Conservation (phyloP, 2,888 invertebrate species). For the Drosophila mayaguana region DNA sequence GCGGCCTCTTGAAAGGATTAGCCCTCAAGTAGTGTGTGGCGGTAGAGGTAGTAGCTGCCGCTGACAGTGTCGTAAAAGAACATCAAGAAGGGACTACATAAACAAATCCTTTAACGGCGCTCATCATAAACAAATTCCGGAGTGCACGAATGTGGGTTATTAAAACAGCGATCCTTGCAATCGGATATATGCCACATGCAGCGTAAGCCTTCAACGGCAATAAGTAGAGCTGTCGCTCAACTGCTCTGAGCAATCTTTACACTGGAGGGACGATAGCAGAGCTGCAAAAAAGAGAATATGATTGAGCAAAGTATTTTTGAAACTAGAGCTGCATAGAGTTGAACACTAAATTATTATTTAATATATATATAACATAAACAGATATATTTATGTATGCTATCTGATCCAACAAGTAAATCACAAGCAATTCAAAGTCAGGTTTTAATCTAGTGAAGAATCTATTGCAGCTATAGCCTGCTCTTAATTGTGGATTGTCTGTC, state of each 20-base stretch:
- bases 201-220: slow-evolving; percentile 34
- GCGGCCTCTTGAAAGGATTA: slow-evolving; percentile 65
- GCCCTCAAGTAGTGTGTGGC: slow-evolving; percentile 45
- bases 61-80: slow-evolving; percentile 26
- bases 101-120: slow-evolving; percentile 58
- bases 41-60: slow-evolving; percentile 25
- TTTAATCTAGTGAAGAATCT: too few species aligned
- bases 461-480: too few species aligned
- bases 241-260: too few species aligned
- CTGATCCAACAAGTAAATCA: too few species aligned
- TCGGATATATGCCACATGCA: slow-evolving; percentile 58
- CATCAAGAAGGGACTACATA: slow-evolving; percentile 60
- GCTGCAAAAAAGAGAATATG: background rate
- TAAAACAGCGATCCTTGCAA: background rate
- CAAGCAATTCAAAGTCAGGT: too few species aligned
- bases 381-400: too few species aligned
- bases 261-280: too few species aligned
- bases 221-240: background rate
- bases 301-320: too few species aligned
- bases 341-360: too few species aligned
- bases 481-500: too few species aligned
- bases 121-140: slow-evolving; percentile 62
- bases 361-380: too few species aligned
- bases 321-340: too few species aligned
- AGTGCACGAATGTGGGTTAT: slow-evolving; percentile 18